Evolutionary conservation across 2,888 invertebrate species (phyloP).

Genomic region (Cerastoderma edule): DNA sequence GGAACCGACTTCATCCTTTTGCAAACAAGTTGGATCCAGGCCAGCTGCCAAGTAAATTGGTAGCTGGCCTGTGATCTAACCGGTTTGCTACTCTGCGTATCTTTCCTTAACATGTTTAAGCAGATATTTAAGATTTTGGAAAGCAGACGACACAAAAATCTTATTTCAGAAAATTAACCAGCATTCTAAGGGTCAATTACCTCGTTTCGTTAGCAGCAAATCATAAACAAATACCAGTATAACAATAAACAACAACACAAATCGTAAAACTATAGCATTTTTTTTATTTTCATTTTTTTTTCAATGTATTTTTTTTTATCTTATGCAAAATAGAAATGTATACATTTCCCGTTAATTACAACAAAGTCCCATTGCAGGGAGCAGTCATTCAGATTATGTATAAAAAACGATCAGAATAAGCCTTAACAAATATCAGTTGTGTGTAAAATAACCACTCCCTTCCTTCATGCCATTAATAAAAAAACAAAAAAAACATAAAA

Average conservation of each 20-base stretch:
- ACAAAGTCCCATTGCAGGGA: conserved; percentile 42
- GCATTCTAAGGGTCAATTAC: not conserved
- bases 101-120: too few species aligned
- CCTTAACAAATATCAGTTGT: not conserved
- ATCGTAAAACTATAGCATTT: conserved; percentile 1
- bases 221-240: not conserved
- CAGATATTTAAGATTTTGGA: too few species aligned
- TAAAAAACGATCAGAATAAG: not conserved
- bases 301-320: conserved; percentile 19
- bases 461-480: too few species aligned
- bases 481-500: too few species aligned
- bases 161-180: too few species aligned
- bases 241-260: not conserved
- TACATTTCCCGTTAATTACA: conserved; percentile 48
- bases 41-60: too few species aligned
- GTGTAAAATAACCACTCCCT: not conserved
- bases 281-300: conserved; percentile 26
- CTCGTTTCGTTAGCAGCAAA: not conserved
- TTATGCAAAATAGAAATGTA: conserved; percentile 59
- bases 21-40: too few species aligned
- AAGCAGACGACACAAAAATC: too few species aligned
- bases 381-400: not conserved
- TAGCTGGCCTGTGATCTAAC: too few species aligned
- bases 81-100: too few species aligned
- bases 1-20: too few species aligned